Conservation (phyloP, 2,113 vertebrate species). For the Eubucco bourcierii region DNA sequence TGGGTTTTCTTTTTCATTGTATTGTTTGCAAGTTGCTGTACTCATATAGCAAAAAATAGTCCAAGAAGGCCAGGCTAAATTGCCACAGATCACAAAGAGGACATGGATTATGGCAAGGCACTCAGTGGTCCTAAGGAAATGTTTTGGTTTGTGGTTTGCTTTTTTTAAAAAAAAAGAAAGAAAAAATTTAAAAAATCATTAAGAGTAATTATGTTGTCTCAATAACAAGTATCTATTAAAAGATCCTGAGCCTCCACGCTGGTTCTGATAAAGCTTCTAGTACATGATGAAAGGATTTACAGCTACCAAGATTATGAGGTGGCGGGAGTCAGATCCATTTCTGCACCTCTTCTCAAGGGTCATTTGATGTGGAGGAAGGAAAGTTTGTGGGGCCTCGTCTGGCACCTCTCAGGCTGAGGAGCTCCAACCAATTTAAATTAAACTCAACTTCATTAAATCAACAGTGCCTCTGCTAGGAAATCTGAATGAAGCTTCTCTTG, state of each 20-base stretch:
- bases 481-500: neutral
- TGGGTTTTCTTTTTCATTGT: neutral
- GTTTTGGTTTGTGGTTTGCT: too few species aligned
- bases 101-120: rapidly evolving
- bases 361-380: conserved; percentile 11
- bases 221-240: conserved; percentile 64
- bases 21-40: neutral
- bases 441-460: neutral
- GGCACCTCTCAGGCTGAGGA: neutral
- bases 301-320: conserved; percentile 73
- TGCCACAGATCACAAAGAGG: neutral
- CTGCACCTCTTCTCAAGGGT: conserved; percentile 50
- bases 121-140: neutral
- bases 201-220: conserved; percentile 49
- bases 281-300: conserved; percentile 71
- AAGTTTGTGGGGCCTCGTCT: neutral
- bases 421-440: neutral
- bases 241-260: conserved; percentile 31
- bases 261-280: conserved; percentile 64
- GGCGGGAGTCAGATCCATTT: conserved; percentile 63
- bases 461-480: neutral
- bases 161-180: neutral
- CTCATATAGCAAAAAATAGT: neutral
- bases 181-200: neutral
- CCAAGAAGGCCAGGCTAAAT: neutral